Percentiles rank a stretch among this genome's conserved stretches.
Conservation (phyloP, 2,797 vertebrate species). For the Hydrolagus colliei region DNA sequence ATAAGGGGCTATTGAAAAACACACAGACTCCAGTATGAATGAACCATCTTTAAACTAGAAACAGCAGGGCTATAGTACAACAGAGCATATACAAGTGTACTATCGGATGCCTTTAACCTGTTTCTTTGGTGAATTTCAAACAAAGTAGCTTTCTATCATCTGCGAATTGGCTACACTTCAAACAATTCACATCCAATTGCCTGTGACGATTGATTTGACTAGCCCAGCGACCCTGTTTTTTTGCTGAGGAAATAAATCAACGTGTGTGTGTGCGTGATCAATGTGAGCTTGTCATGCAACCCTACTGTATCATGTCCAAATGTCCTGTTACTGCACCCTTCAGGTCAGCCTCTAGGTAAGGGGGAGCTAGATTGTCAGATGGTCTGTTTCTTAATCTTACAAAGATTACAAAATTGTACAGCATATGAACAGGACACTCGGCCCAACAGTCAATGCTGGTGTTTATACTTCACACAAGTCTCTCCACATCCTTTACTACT, state of each 20-base stretch:
- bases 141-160: constrained; percentile 42
- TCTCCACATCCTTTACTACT: no score
- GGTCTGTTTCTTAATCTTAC: not conserved
- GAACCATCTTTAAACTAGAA: no score
- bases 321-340: not conserved
- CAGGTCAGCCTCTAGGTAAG: not conserved
- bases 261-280: no score
- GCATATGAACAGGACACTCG: no score
- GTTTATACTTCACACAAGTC: no score
- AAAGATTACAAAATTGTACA: no score
- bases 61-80: not conserved
- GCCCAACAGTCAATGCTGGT: not conserved
- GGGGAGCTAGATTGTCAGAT: not conserved
- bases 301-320: not conserved
- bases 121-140: constrained; percentile 51
- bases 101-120: constrained; percentile 51
- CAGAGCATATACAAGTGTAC: not conserved
- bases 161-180: constrained; percentile 44
- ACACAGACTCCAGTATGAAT: not conserved
- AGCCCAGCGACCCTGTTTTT: no score
- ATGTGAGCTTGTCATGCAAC: not conserved
- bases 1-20: not conserved
- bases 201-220: constrained; percentile 37
- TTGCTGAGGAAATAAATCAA: no score
- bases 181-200: constrained; percentile 46